Percentiles rank a stretch among this genome's conserved stretches.
These are phyloP conservation scores for Cherax destructor DNA, from an alignment of 1,140 invertebrate genomes.

Conservation along the genomic window DNA sequence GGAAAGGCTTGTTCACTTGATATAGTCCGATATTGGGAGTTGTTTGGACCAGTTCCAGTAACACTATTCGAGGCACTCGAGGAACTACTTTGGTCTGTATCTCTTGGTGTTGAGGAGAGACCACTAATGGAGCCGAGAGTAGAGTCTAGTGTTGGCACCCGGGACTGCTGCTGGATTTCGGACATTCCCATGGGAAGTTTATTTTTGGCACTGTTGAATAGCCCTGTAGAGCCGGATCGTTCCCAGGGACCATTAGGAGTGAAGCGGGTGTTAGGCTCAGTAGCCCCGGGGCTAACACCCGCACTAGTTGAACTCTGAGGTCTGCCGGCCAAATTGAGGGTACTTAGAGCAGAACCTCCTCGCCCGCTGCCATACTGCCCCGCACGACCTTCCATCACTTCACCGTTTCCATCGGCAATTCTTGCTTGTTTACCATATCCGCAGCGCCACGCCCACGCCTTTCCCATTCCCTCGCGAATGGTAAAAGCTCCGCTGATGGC, in stretches of 20 bases:
- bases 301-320: slow-evolving; percentile 32
- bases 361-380: slow-evolving; percentile 45
- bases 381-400: slow-evolving; percentile 29
- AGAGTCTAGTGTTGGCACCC: slow-evolving; percentile 49
- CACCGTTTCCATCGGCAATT: slow-evolving; percentile 20
- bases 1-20: background rate
- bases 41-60: background rate
- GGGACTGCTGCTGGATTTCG: slow-evolving; percentile 37
- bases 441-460: slow-evolving; percentile 63
- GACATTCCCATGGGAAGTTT: background rate
- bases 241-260: slow-evolving; percentile 58
- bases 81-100: slow-evolving; percentile 27
- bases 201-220: slow-evolving; percentile 31
- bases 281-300: background rate
- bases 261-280: background rate
- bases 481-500: slow-evolving; percentile 65
- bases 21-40: background rate
- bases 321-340: slow-evolving; percentile 32
- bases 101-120: slow-evolving; percentile 19
- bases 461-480: slow-evolving; percentile 62
- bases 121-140: slow-evolving; percentile 33
- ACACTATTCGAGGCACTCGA: background rate
- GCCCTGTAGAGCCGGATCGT: slow-evolving; percentile 30
- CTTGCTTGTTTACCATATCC: slow-evolving; percentile 44
- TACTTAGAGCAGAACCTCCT: background rate